A percentile compares a stretch with the other conserved stretches of the same genome.
phyloP scores from a whole-genome alignment of 2,888 invertebrate species.

The Amblyjoppa fuscipennis region DNA sequence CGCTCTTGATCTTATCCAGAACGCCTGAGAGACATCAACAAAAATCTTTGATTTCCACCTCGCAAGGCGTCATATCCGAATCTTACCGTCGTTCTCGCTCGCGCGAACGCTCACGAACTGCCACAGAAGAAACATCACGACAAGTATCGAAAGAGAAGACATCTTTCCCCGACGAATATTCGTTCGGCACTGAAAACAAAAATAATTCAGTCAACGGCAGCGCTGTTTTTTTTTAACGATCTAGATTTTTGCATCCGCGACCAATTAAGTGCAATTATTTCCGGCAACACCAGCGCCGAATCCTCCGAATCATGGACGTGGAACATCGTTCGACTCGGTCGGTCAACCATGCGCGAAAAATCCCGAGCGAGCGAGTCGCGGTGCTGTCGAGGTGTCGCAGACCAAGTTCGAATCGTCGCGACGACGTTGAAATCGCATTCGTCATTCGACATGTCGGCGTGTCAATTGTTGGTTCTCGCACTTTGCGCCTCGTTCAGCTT shows the following conservation, averaged over 20 bases:
- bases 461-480: conserved; percentile 38
- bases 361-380: neutral
- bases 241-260: neutral
- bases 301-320: conserved; percentile 21
- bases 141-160: conserved; percentile 49
- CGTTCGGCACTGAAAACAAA: conserved; percentile 66
- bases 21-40: conserved; percentile 76
- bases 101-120: conserved; percentile 30
- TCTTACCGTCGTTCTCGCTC: conserved; percentile 72
- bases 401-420: conserved; percentile 11
- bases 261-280: conserved; percentile 65
- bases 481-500: conserved; percentile 8
- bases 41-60: neutral
- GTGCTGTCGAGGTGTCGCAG: conserved; percentile 20
- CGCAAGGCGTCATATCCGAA: neutral
- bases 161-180: conserved; percentile 60
- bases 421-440: neutral
- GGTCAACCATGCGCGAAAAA: conserved; percentile 71
- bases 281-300: conserved; percentile 21
- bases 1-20: conserved; percentile 85
- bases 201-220: conserved; percentile 45
- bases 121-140: conserved; percentile 49
- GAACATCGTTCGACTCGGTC: conserved; percentile 57
- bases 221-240: conserved; percentile 51
- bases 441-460: conserved; percentile 6